Conservation (phyloP, 2,888 invertebrate species). For the Sisyra nigra region DNA sequence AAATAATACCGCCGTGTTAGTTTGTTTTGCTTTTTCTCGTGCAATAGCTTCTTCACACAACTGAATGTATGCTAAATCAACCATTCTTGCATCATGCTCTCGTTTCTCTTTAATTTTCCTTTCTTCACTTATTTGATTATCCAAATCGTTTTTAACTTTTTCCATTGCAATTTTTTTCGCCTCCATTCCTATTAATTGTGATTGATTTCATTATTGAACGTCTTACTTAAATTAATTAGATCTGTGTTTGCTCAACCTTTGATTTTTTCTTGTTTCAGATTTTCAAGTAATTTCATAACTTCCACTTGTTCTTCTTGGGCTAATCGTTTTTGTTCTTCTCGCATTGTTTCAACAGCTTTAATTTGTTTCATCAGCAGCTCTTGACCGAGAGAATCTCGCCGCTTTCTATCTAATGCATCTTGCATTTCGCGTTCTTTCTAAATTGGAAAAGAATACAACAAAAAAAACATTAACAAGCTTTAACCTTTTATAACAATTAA, state of each 20-base stretch:
- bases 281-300: not conserved
- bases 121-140: conserved; percentile 19
- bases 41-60: conserved; percentile 19
- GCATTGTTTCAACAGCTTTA: conserved; percentile 17
- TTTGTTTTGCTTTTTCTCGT: conserved; percentile 18
- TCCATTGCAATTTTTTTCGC: conserved; percentile 19
- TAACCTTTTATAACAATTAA: not conserved
- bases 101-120: conserved; percentile 18
- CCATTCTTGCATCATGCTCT: conserved; percentile 20
- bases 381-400: conserved; percentile 26
- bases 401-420: conserved; percentile 28
- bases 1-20: not conserved
- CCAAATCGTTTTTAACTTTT: conserved; percentile 14
- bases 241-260: not conserved
- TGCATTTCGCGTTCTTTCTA: conserved; percentile 36
- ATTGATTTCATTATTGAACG: conserved; percentile 12
- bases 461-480: not conserved
- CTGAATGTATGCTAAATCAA: conserved; percentile 9
- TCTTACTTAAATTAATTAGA: conserved; percentile 3
- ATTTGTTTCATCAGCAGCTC: conserved; percentile 22
- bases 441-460: conserved; percentile 4
- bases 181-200: conserved; percentile 17
- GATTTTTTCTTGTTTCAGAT: conserved; percentile 2
- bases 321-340: not conserved
- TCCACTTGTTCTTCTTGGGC: conserved; percentile 2